These are phyloP conservation scores for Galerucella nymphaeae DNA, from an alignment of 2,888 invertebrate species.

Conservation along the genomic window DNA sequence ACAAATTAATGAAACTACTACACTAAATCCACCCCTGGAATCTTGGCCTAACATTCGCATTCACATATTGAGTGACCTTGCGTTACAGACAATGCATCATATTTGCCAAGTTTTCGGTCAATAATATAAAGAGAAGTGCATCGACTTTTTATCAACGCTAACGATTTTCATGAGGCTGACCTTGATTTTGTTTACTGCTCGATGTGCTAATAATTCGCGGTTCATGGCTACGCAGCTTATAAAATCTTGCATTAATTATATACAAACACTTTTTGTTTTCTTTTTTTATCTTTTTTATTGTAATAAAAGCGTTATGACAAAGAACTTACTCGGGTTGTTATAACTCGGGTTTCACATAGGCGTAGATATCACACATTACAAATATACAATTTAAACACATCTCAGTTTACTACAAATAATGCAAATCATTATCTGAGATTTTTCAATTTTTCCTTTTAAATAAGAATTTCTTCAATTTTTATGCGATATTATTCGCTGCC, in stretches of 20 bases:
- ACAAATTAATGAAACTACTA: too few relatives aligned
- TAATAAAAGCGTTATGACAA: slow-evolving; percentile 35
- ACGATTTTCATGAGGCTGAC: slow-evolving; percentile 55
- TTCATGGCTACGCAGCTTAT: slow-evolving; percentile 52
- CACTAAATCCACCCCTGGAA: slow-evolving; percentile 55
- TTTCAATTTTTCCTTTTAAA: too few relatives aligned
- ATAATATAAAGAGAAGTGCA: slow-evolving; percentile 58
- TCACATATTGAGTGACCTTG: slow-evolving; percentile 56
- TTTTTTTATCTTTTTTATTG: slow-evolving; percentile 27
- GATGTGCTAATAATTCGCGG: slow-evolving; percentile 55
- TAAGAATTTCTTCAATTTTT: too few relatives aligned
- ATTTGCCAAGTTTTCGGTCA: slow-evolving; percentile 60
- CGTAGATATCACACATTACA: slow-evolving; percentile 7
- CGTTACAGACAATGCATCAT: slow-evolving; percentile 59
- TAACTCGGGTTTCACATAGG: slow-evolving; percentile 28
- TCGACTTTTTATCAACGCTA: slow-evolving; percentile 59
- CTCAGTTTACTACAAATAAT: too few relatives aligned
- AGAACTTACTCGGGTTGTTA: slow-evolving; percentile 32
- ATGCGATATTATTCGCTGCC: too few relatives aligned
- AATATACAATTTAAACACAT: background rate
- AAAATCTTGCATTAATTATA: slow-evolving; percentile 45
- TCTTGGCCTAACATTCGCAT: slow-evolving; percentile 58
- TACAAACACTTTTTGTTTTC: slow-evolving; percentile 35
- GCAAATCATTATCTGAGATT: too few relatives aligned
- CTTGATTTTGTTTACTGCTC: slow-evolving; percentile 58